Evolutionary conservation across 2,888 invertebrate genomes (phyloP).

Genomic region (Pseudococcus jackbeardsleyi): DNA sequence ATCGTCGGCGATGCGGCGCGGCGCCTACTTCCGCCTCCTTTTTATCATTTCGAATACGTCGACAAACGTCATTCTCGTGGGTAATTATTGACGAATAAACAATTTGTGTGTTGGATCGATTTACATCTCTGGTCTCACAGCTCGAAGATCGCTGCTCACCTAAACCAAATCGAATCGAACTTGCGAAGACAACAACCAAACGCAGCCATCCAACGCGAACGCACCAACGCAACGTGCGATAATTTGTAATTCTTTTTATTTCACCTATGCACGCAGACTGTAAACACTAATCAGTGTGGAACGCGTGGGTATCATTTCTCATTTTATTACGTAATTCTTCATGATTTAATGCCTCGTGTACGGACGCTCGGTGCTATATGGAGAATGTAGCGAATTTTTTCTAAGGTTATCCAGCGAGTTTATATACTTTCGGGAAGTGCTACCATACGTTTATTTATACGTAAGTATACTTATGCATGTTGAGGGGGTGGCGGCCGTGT

Average conservation of each 20-base stretch:
- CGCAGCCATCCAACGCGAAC: background rate
- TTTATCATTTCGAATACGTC: background rate
- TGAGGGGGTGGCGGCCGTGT: background rate
- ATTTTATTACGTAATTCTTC: constrained; percentile 15
- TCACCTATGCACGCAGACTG: background rate
- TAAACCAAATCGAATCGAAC: background rate
- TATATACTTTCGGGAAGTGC: constrained; percentile 5
- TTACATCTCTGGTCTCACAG: background rate
- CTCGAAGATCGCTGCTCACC: background rate
- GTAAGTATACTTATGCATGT: too few species aligned
- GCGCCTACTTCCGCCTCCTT: background rate
- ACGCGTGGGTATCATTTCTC: constrained; percentile 39
- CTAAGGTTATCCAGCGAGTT: constrained; percentile 9
- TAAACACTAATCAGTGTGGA: constrained; percentile 13
- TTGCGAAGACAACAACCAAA: background rate
- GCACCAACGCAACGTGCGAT: constrained; percentile 32
- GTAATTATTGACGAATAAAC: background rate
- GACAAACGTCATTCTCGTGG: background rate
- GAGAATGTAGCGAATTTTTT: constrained; percentile 6
- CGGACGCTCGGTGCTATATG: background rate
- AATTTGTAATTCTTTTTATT: constrained; percentile 41
- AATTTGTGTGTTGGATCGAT: background rate
- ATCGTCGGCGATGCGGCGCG: background rate
- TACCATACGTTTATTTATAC: background rate
- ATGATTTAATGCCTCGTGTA: background rate